Evolutionary conservation across 2,888 invertebrate genomes (phyloP).

Genomic region (Melolontha melolontha): DNA sequence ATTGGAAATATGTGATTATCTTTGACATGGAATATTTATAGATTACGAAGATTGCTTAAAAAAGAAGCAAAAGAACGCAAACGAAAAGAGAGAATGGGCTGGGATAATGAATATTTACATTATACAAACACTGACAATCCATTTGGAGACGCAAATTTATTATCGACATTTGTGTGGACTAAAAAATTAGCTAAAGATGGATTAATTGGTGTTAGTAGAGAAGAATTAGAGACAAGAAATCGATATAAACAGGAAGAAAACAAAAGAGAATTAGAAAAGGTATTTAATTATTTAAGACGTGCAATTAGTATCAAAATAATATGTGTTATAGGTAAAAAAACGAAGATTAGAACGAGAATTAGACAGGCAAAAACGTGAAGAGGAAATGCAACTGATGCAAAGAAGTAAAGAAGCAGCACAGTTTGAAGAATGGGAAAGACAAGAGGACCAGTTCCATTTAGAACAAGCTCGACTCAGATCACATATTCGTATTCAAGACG

Average conservation of each 20-base stretch:
- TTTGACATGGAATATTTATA: slow-evolving; percentile 32
- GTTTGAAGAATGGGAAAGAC: slow-evolving; percentile 92
- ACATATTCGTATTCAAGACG: slow-evolving; percentile 95
- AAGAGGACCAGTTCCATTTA: slow-evolving; percentile 97
- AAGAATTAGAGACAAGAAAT: slow-evolving; percentile 85
- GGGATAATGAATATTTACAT: slow-evolving; percentile 96
- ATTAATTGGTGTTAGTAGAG: slow-evolving; percentile 78
- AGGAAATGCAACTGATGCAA: slow-evolving; percentile 86
- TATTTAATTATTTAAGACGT: slow-evolving; percentile 53
- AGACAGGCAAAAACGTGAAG: slow-evolving; percentile 84
- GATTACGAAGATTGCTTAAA: slow-evolving; percentile 81
- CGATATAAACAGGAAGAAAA: slow-evolving; percentile 92
- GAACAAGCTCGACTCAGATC: slow-evolving; percentile 95
- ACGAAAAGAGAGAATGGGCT: slow-evolving; percentile 93
- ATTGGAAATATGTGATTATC: not conserved
- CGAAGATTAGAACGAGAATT: slow-evolving; percentile 89
- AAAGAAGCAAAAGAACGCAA: slow-evolving; percentile 92
- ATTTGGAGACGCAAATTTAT: slow-evolving; percentile 95
- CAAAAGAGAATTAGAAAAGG: slow-evolving; percentile 91
- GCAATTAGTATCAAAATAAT: not conserved
- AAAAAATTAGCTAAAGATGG: slow-evolving; percentile 97
- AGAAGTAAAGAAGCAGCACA: slow-evolving; percentile 91
- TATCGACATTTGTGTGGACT: slow-evolving; percentile 96
- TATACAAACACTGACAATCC: slow-evolving; percentile 99
- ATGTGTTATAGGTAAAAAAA: slow-evolving; percentile 78